Evolutionary conservation across 1,140 invertebrate species (phyloP).

Genomic region (Tetraneura akinire): DNA sequence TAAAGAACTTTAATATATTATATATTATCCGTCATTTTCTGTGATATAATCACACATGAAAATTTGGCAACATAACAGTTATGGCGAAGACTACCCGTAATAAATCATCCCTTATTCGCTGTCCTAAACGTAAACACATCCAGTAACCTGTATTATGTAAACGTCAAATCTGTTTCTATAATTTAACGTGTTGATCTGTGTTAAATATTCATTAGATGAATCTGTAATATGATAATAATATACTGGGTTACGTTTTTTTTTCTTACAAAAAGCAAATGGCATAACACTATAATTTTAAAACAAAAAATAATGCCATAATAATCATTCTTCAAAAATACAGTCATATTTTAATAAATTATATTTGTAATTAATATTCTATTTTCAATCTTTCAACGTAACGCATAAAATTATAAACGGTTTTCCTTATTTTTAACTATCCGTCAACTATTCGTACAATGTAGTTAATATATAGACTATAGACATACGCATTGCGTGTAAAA

Average conservation of each 20-base stretch:
- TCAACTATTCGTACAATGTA: too few species aligned
- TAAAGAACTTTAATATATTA: conserved; percentile 35
- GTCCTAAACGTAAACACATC: neutral
- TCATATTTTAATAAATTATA: too few species aligned
- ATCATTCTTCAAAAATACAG: too few species aligned
- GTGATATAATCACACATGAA: conserved; percentile 5
- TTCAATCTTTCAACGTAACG: too few species aligned
- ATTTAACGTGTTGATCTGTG: conserved; percentile 22
- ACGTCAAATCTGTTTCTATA: conserved; percentile 25
- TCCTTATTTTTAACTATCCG: too few species aligned
- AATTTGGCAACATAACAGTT: conserved; percentile 14
- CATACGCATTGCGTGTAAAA: too few species aligned
- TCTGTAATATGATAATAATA: neutral
- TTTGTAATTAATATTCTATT: too few species aligned
- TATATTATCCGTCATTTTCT: conserved; percentile 29
- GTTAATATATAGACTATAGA: too few species aligned
- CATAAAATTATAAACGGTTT: too few species aligned
- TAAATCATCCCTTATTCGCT: conserved; percentile 23
- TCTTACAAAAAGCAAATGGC: too few species aligned
- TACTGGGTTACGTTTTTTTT: neutral
- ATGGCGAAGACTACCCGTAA: neutral
- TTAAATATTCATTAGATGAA: neutral
- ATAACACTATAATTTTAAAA: too few species aligned
- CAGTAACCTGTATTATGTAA: neutral
- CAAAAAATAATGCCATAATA: too few species aligned